Evolutionary conservation across 1,140 invertebrate genomes (phyloP), one percentile per base, ranked within the genome.

Genomic region (Schlechtendalia chinensis): DNA sequence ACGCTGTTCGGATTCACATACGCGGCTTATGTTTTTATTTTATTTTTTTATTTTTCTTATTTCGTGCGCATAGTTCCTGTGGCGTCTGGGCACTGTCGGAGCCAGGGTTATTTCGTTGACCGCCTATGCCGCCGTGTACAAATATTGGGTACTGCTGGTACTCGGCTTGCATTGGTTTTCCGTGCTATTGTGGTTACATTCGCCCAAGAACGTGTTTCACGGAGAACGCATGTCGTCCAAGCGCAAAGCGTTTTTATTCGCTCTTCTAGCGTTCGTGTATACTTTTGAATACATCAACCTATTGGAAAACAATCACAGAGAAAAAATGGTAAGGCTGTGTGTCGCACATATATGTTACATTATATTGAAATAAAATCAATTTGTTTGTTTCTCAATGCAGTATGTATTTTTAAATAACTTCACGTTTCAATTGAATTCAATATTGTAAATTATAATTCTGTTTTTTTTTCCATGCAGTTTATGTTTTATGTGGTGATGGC

Each of bases 401-500:
- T 39, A 39, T 4, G 8, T 39, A 8, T 39, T 39, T 39, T 39
- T 8, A 39, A 39, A 4, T 8, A 39, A 39, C 3, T 39, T 39
- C 8, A 4, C 32, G 32, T 39, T 4, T 39, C 32, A 39, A 39
- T 4, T 39, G 8, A 4, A 8, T 50, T n/a, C 53, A 19, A 54
- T 54, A 19, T 19, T 50, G 14, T 12, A 12, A 50, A 50, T 6
- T 50, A 12, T 50, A 5, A 45, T 50, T 12, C 5, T 39, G 32
- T 50, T 50, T 12, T 82, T 82, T 82, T 86, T 82, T 22, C n/a
- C n/a, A n/a, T n/a, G n/a, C 84, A 90, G 91, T 86, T 91, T 16
- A 93, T 93, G 77, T 97, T 94, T 88, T 96, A 96, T 86, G 89
- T 92, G n/a, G 93, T 95, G 47, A 96, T 96, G 94, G 91, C 94